Evolutionary conservation across 2,888 invertebrate genomes (phyloP), one percentile per base, ranked within the genome.

Genomic region (Myopa testacea): DNA sequence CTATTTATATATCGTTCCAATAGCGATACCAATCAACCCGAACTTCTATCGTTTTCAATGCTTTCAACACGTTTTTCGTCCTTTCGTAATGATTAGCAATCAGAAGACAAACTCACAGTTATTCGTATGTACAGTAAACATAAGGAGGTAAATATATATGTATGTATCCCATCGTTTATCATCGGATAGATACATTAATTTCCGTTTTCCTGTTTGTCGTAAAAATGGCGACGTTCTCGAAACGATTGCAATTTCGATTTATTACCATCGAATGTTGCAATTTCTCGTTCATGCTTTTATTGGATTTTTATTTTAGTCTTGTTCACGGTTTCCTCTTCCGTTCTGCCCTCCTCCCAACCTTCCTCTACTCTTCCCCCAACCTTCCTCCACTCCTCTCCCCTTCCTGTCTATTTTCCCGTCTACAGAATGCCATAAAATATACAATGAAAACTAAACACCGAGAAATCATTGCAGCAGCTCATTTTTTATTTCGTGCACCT

Each of bases 401-500:
- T 26, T 26, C 26, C 26, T 26, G 26, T 26, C 26, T 26, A 26
- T 26, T 26, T 26, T 26, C 2, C 26, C 26, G 26, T 45, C 45
- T 6, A 10, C 10, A 45, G 6, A 45, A 45, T 45, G 45, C 45
- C 45, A 45, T 45, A 45, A 45, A 45, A 45, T 8, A 45, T 3
- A 45, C 45, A 45, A 45, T 45, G 45, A 6, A 6, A 8, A 6
- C 6, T 45, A 45, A 45, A 45, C 10, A 26, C 45, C 7, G 10
- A 45, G 6, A 45, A 45, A 45, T 8, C 45, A 45, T 45, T 10
- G 45, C n/a, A 26, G 55, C 55, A 14, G 55, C 10, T 55, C 50
- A 50, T 34, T 70, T 70, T 55, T 55, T 60, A 8, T 60, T n/a
- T 60, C 58, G 6, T 74, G 37, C 72, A 72, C 72, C 74, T 74